These are phyloP conservation scores for Dipodomys spectabilis DNA, from an alignment of 2,113 vertebrate genomes.

Conservation along the genomic window DNA sequence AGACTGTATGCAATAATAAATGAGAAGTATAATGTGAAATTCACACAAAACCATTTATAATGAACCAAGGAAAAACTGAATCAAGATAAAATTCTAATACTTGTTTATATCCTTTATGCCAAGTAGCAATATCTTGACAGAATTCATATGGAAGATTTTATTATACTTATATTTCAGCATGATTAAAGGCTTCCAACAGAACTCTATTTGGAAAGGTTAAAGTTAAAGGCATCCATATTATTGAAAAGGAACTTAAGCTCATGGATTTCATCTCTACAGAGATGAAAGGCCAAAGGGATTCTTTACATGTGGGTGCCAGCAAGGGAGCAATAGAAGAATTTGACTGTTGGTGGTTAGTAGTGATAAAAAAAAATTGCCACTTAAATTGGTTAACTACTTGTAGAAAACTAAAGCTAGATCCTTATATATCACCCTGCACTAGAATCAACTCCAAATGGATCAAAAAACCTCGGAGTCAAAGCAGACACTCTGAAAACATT, in stretches of 20 bases:
- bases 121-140: not conserved
- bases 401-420: too few relatives aligned
- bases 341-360: not conserved
- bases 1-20: not conserved
- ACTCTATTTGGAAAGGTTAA: not conserved
- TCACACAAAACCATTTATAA: not conserved
- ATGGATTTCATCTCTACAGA: not conserved
- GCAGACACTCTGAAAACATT: too few relatives aligned
- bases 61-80: not conserved
- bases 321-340: not conserved
- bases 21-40: slow-evolving; percentile 7
- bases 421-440: too few relatives aligned
- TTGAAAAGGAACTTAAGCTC: not conserved
- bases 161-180: not conserved
- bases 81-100: not conserved
- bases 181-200: not conserved
- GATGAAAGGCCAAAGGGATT: not conserved
- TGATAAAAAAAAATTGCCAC: slow-evolving; percentile 1
- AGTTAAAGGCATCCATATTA: not conserved
- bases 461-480: too few relatives aligned
- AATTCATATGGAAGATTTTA: not conserved
- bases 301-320: not conserved
- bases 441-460: too few relatives aligned
- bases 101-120: not conserved
- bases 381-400: too few relatives aligned